phyloP scores from a whole-genome alignment of 2,797 vertebrate species.

The Erpetoichthys calabaricus region DNA sequence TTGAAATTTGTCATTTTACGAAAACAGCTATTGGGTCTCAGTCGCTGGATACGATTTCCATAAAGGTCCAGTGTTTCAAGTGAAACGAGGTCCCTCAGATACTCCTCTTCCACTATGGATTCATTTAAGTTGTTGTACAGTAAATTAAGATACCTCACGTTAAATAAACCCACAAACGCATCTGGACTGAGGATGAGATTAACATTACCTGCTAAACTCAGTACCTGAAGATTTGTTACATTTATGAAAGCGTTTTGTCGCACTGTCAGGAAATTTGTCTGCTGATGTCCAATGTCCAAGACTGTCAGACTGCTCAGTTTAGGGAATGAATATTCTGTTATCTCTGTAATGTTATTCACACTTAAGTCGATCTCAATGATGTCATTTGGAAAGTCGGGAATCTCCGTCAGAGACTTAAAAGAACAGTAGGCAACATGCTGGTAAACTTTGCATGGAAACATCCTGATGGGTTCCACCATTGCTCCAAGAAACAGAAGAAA shows the following conservation, averaged over 20 bases:
- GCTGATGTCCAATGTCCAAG: conserved; percentile 46
- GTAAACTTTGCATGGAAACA: conserved; percentile 29
- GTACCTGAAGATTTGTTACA: conserved; percentile 39
- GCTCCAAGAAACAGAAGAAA: conserved; percentile 30
- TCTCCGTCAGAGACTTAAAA: conserved; percentile 21
- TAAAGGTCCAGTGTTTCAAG: conserved; percentile 50
- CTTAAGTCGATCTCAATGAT: conserved; percentile 43
- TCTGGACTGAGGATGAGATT: conserved; percentile 43
- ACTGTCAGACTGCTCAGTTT: conserved; percentile 34
- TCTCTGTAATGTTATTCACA: conserved; percentile 44
- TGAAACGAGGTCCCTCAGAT: conserved; percentile 56
- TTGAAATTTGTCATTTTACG: conserved; percentile 40
- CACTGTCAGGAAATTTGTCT: conserved; percentile 30
- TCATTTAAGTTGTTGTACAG: conserved; percentile 38
- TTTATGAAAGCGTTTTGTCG: conserved; percentile 54
- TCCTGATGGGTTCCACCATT: conserved; percentile 21
- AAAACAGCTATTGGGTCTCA: conserved; percentile 60
- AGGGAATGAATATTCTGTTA: conserved; percentile 49
- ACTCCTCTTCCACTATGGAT: conserved; percentile 45
- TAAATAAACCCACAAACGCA: conserved; percentile 55
- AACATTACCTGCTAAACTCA: conserved; percentile 43
- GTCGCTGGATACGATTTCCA: conserved; percentile 41
- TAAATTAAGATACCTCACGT: conserved; percentile 41
- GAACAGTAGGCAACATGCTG: conserved; percentile 26
- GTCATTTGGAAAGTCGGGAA: conserved; percentile 50